A percentile compares a stretch with the other conserved stretches of the same genome.
phyloP scores from a whole-genome alignment of 2,888 invertebrate genomes.

The Plagodis dolabraria region DNA sequence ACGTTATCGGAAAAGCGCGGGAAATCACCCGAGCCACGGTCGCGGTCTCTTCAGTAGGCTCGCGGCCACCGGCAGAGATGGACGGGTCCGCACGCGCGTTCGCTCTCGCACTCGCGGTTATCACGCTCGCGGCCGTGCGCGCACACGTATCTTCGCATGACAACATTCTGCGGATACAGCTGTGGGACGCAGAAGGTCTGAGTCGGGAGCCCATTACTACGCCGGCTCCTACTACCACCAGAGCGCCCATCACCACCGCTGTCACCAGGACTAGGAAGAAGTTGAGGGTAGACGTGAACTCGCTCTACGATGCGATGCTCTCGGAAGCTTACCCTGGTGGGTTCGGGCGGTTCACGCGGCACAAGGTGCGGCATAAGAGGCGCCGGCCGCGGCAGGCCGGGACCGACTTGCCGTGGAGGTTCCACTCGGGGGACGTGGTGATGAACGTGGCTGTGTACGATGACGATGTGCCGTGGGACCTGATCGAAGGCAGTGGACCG shows the following conservation, averaged over 20 bases:
- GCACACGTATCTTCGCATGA: constrained; percentile 77
- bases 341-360: constrained; percentile 70
- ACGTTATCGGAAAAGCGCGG: constrained; percentile 82
- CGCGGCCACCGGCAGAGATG: constrained; percentile 76
- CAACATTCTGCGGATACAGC: constrained; percentile 76
- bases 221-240: constrained; percentile 43
- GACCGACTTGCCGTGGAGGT: constrained; percentile 78
- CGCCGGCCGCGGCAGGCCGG: constrained; percentile 72
- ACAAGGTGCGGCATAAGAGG: constrained; percentile 78
- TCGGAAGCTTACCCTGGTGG: constrained; percentile 68
- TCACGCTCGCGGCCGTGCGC: constrained; percentile 71
- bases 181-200: constrained; percentile 80
- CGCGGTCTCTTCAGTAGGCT: constrained; percentile 70
- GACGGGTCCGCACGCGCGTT: constrained; percentile 66
- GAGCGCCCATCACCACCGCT: constrained; percentile 39
- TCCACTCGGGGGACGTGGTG: constrained; percentile 79
- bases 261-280: constrained; percentile 50
- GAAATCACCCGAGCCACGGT: constrained; percentile 56
- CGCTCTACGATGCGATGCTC: constrained; percentile 74
- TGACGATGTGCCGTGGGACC: constrained; percentile 81
- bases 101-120: constrained; percentile 61
- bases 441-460: constrained; percentile 82
- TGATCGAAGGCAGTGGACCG: constrained; percentile 64
- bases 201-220: constrained; percentile 66
- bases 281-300: constrained; percentile 71